These are phyloP conservation scores for Chelmon rostratus DNA, from an alignment of 2,797 vertebrate genomes.

Conservation along the genomic window DNA sequence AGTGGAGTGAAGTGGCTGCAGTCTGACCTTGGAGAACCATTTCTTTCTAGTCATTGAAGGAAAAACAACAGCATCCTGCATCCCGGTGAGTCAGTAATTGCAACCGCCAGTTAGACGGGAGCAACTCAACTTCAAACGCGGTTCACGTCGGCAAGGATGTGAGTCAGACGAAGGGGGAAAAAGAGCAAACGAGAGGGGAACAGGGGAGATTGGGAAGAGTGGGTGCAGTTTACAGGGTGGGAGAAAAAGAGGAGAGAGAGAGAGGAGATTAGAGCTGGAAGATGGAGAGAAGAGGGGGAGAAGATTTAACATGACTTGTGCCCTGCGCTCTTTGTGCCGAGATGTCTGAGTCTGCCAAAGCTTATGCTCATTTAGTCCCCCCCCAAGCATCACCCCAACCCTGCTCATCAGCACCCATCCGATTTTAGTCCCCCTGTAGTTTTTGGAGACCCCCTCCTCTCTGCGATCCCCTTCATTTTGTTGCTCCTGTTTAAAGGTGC, in stretches of 20 bases:
- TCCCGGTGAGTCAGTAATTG: constrained; percentile 72
- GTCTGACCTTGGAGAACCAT: constrained; percentile 51
- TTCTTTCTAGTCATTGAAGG: constrained; percentile 50
- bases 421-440: constrained; percentile 37
- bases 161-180: constrained; percentile 64
- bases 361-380: constrained; percentile 70
- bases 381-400: constrained; percentile 39
- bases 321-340: constrained; percentile 73
- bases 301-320: constrained; percentile 79
- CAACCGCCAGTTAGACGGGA: constrained; percentile 61
- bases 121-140: constrained; percentile 68
- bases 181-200: constrained; percentile 49
- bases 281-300: constrained; percentile 62
- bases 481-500: constrained; percentile 37
- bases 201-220: constrained; percentile 49
- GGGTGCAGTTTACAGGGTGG: constrained; percentile 57
- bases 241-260: constrained; percentile 53
- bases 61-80: constrained; percentile 72
- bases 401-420: constrained; percentile 62
- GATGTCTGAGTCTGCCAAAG: constrained; percentile 76
- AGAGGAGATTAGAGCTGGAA: constrained; percentile 68
- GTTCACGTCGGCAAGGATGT: constrained; percentile 60
- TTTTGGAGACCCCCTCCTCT: constrained; percentile 33
- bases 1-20: constrained; percentile 47
- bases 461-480: constrained; percentile 7